These are phyloP conservation scores for Bergia sp. DNA, from an alignment of 92 coral and sea anemone genomes.

Conservation along the genomic window DNA sequence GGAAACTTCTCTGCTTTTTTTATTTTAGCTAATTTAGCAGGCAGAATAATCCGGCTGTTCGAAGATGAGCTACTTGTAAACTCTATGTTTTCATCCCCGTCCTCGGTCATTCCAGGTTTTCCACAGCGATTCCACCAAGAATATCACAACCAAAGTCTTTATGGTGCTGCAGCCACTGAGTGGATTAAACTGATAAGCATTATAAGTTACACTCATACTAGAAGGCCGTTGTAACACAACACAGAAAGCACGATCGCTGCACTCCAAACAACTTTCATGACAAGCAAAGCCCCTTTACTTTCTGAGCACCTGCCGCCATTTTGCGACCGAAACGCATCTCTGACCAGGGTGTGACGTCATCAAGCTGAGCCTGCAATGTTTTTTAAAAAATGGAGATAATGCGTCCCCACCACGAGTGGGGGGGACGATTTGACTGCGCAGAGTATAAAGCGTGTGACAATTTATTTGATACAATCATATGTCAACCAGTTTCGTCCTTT, in stretches of 20 bases:
- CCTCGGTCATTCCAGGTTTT: constrained; percentile 88
- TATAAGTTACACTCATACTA: constrained; percentile 26
- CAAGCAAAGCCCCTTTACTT: constrained; percentile 26
- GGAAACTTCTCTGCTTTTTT: constrained; percentile 85
- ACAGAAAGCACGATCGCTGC: constrained; percentile 31
- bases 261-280: constrained; percentile 20
- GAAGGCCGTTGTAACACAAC: constrained; percentile 1
- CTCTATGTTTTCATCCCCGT: constrained; percentile 56
- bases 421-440: too few species aligned
- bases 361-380: constrained; percentile 40
- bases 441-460: too few species aligned
- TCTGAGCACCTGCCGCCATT: constrained; percentile 51
- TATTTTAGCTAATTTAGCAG: constrained; percentile 82
- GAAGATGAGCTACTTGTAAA: constrained; percentile 45
- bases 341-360: constrained; percentile 31
- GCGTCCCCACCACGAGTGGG: too few species aligned
- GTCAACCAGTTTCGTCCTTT: too few species aligned
- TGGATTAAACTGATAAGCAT: constrained; percentile 2
- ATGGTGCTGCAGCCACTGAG: constrained; percentile 32
- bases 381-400: too few species aligned
- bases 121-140: constrained; percentile 67
- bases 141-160: constrained; percentile 21
- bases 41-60: constrained; percentile 70
- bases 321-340: constrained; percentile 35
- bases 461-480: too few species aligned